Evolutionary conservation across 2,113 vertebrate genomes (phyloP).

Genomic region (Anguilla rostrata): DNA sequence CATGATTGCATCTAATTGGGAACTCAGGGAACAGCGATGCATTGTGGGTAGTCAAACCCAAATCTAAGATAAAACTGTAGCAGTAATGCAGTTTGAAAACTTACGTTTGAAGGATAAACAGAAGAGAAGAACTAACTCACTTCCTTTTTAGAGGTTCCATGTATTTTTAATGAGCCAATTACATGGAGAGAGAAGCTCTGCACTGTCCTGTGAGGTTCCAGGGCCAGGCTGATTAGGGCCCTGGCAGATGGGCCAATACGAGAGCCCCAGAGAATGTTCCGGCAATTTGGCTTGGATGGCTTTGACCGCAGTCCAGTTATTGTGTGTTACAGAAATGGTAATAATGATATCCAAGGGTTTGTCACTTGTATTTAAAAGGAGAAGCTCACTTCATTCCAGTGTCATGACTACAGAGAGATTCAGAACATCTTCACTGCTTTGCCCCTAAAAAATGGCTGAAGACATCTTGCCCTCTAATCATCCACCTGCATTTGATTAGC

Average conservation of each 20-base stretch:
- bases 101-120: background rate
- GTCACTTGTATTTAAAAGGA: background rate
- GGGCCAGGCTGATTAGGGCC: background rate
- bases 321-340: background rate
- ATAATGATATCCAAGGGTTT: background rate
- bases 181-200: background rate
- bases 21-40: background rate
- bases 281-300: background rate
- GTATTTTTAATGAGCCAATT: constrained; percentile 24
- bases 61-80: background rate
- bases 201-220: background rate
- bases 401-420: background rate
- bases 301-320: background rate
- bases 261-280: background rate
- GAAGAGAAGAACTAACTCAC: background rate
- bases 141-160: background rate
- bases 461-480: background rate
- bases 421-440: background rate
- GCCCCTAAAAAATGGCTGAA: background rate
- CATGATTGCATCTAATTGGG: background rate
- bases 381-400: background rate
- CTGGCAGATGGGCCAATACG: background rate
- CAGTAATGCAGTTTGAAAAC: background rate
- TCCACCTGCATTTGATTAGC: background rate
- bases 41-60: background rate